These are phyloP conservation scores for Lophius piscatorius DNA, from an alignment of 2,113 vertebrate species.

Conservation along the genomic window DNA sequence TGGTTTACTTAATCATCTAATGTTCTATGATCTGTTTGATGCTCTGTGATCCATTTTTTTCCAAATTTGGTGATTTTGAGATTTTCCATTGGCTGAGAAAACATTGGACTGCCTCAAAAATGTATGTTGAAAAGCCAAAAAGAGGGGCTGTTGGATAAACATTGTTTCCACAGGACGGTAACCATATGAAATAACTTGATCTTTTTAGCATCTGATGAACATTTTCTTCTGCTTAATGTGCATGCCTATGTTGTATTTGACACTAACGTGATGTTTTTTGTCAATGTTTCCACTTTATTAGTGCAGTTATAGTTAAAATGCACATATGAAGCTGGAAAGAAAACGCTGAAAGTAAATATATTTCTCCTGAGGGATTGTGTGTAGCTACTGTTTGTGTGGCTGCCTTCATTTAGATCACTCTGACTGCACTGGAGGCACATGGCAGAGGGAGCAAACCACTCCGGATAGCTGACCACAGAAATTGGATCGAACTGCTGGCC, in stretches of 20 bases:
- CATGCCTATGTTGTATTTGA: no score
- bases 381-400: constrained; percentile 19
- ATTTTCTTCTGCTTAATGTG: no score
- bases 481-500: constrained; percentile 49
- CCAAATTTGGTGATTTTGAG: no score
- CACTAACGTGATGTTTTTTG: no score
- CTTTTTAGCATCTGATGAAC: not conserved
- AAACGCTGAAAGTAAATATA: not conserved
- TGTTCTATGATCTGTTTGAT: no score
- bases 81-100: no score
- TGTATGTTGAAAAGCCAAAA: not conserved
- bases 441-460: constrained; percentile 52
- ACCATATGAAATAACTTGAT: not conserved
- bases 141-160: not conserved
- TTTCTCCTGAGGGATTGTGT: constrained; percentile 12
- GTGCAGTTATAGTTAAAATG: not conserved
- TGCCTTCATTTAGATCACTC: constrained; percentile 39
- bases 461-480: constrained; percentile 54
- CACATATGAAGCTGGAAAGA: not conserved
- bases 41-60: no score
- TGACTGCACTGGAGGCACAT: constrained; percentile 33
- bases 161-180: not conserved
- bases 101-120: not conserved
- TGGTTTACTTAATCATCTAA: no score
- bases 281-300: not conserved